Evolutionary conservation across 2,113 vertebrate species (phyloP).

Genomic region (Phycodurus eques): DNA sequence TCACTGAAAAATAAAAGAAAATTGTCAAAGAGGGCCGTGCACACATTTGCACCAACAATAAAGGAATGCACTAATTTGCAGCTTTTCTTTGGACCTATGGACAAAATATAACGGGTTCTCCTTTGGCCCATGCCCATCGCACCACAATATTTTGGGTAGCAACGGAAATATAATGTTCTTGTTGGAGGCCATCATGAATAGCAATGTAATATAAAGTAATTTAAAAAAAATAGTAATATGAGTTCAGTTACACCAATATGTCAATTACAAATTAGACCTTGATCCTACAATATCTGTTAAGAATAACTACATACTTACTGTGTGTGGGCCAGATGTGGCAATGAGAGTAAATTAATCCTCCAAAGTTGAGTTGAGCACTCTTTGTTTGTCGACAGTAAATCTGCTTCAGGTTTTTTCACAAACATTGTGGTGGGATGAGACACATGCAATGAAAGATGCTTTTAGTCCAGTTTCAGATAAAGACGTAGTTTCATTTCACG

Average conservation of each 20-base stretch:
- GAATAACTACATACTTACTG: background rate
- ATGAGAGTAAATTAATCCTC: background rate
- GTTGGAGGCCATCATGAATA: background rate
- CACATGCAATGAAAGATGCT: background rate
- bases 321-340: background rate
- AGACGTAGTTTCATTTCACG: background rate
- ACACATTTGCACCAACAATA: too few relatives aligned
- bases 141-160: background rate
- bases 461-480: background rate
- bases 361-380: background rate
- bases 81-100: too few relatives aligned
- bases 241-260: too few relatives aligned
- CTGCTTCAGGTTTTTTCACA: background rate
- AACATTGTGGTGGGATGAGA: background rate
- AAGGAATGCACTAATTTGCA: too few relatives aligned
- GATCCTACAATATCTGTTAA: too few relatives aligned
- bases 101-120: too few relatives aligned
- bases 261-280: too few relatives aligned
- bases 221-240: too few relatives aligned
- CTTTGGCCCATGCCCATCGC: too few relatives aligned
- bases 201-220: background rate
- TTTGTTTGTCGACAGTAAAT: background rate
- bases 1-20: too few relatives aligned
- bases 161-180: background rate
- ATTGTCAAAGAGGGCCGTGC: too few relatives aligned